These are phyloP conservation scores for Apostichopus parvimensis DNA, from an alignment of 35 echinoderm and acorn worm genomes.

Conservation along the genomic window DNA sequence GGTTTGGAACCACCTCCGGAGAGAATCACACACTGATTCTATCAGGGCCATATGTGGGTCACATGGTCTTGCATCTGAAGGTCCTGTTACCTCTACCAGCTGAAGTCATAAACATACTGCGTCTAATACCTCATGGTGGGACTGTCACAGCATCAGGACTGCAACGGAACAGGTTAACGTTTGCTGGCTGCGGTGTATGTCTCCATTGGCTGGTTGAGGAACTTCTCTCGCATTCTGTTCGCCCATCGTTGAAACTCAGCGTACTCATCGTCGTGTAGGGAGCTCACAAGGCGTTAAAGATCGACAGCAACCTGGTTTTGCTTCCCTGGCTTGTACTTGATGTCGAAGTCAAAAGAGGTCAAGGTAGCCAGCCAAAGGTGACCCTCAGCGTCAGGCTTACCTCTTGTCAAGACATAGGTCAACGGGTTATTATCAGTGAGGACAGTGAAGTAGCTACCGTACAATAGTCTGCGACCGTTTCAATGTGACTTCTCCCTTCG, in stretches of 20 bases:
- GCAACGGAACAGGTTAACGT: neutral
- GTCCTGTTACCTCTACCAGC: neutral
- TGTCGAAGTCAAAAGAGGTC: neutral
- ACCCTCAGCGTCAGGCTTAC: slow-evolving; percentile 35
- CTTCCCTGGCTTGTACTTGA: slow-evolving; percentile 51
- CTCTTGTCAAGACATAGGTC: no score
- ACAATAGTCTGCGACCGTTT: slow-evolving; percentile 29
- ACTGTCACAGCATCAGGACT: neutral
- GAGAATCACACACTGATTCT: no score
- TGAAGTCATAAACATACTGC: neutral
- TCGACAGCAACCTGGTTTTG: slow-evolving; percentile 62
- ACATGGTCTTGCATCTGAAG: neutral
- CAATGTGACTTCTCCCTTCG: slow-evolving; percentile 42
- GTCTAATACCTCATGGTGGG: neutral
- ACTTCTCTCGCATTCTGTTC: slow-evolving; percentile 10
- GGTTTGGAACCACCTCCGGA: no score
- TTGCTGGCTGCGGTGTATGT: neutral
- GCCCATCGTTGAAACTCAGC: slow-evolving; percentile 10
- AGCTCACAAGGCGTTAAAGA: slow-evolving; percentile 26
- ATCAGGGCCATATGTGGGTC: neutral
- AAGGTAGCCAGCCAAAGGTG: slow-evolving; percentile 35
- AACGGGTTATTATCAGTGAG: slow-evolving; percentile 47
- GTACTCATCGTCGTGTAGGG: slow-evolving; percentile 25
- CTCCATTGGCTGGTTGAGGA: neutral
- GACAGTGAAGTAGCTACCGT: slow-evolving; percentile 15